phyloP scores from a whole-genome alignment of 1,140 invertebrate genomes.

The Drosophila pandora region DNA sequence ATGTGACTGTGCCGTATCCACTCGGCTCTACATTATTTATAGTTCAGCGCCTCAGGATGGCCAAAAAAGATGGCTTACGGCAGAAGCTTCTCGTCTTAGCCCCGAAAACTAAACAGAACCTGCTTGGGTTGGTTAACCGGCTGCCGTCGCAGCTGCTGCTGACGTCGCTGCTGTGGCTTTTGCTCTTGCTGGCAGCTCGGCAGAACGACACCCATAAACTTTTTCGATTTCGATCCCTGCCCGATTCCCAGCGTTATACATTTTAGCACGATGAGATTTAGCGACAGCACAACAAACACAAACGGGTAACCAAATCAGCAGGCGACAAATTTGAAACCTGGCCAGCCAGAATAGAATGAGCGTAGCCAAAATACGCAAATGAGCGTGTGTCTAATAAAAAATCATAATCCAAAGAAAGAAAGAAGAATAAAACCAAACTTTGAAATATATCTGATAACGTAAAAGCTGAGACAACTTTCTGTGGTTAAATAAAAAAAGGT shows the following conservation, averaged over 20 bases:
- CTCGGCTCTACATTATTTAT: slow-evolving; percentile 79
- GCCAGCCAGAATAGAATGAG: slow-evolving; percentile 7
- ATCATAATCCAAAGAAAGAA: slow-evolving; percentile 54
- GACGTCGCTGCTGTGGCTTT: slow-evolving; percentile 8
- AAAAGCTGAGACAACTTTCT: slow-evolving; percentile 24
- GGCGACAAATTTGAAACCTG: slow-evolving; percentile 42
- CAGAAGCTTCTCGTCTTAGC: slow-evolving; percentile 75
- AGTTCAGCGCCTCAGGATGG: slow-evolving; percentile 72
- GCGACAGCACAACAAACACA: slow-evolving; percentile 14
- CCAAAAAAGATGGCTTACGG: slow-evolving; percentile 40
- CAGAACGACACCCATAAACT: slow-evolving; percentile 70
- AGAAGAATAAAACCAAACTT: slow-evolving; percentile 13
- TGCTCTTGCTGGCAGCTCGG: neutral
- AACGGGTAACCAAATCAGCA: slow-evolving; percentile 1
- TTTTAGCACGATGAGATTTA: slow-evolving; percentile 56
- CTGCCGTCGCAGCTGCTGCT: slow-evolving; percentile 34
- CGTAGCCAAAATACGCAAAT: slow-evolving; percentile 24
- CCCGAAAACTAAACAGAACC: slow-evolving; percentile 71
- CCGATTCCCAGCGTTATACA: slow-evolving; percentile 58
- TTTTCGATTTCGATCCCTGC: slow-evolving; percentile 43
- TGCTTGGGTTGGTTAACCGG: slow-evolving; percentile 74
- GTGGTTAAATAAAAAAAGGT: slow-evolving; percentile 21
- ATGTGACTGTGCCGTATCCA: slow-evolving; percentile 72
- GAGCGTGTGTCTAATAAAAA: slow-evolving; percentile 46
- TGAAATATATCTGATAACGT: slow-evolving; percentile 37